Evolutionary conservation across 2,888 invertebrate species (phyloP).

Genomic region (Drosophila robusta): DNA sequence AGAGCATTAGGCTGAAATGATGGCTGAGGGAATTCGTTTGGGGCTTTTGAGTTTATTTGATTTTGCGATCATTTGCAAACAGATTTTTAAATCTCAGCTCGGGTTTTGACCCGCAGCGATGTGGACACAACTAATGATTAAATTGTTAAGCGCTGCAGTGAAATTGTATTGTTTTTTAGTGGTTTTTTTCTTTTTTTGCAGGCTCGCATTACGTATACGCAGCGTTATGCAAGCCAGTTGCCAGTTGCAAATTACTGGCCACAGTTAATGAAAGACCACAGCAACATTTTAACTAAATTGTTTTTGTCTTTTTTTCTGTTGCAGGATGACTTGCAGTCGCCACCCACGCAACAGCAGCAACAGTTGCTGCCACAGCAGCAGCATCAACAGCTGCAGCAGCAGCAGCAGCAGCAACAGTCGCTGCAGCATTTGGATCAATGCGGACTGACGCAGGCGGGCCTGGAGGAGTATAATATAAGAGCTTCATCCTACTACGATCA

Average conservation of each 20-base stretch:
- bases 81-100: constrained; percentile 27
- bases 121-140: constrained; percentile 75
- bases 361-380: constrained; percentile 23
- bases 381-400: constrained; percentile 4
- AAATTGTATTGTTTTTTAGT: constrained; percentile 35
- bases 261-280: constrained; percentile 30
- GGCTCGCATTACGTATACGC: constrained; percentile 56
- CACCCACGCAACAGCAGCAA: constrained; percentile 53
- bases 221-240: constrained; percentile 57
- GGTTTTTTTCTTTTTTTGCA: constrained; percentile 4
- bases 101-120: constrained; percentile 44
- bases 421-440: constrained; percentile 80
- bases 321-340: constrained; percentile 82
- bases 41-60: constrained; percentile 29
- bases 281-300: constrained; percentile 13
- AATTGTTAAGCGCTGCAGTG: constrained; percentile 57
- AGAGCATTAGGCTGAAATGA: constrained; percentile 43
- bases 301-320: constrained; percentile 29
- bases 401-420: constrained; percentile 44
- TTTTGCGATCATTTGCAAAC: constrained; percentile 75
- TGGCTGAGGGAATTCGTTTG: constrained; percentile 19
- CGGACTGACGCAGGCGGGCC: constrained; percentile 88
- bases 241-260: constrained; percentile 29
- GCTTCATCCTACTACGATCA: constrained; percentile 87
- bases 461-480: constrained; percentile 90